Conservation (phyloP, 2,113 vertebrate genomes). For the Ceyx margarethae region DNA sequence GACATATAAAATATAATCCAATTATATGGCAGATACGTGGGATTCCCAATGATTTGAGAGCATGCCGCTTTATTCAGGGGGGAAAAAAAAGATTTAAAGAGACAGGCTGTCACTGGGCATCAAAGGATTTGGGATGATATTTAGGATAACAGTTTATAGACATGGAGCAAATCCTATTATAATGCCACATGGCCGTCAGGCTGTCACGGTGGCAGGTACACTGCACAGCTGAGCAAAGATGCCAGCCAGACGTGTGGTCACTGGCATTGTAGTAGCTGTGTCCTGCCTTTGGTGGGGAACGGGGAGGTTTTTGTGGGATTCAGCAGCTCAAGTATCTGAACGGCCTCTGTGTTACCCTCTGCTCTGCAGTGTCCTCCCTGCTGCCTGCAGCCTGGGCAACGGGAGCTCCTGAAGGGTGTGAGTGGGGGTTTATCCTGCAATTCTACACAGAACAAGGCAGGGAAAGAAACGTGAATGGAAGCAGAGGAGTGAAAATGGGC, state of each 20-base stretch:
- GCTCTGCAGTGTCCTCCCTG: neutral
- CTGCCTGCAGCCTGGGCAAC: fast-evolving
- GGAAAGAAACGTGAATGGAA: fast-evolving
- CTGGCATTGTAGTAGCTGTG: fast-evolving
- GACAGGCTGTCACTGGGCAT: constrained; percentile 61
- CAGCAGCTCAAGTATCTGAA: neutral
- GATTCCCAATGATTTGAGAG: constrained; percentile 29
- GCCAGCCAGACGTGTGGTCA: neutral
- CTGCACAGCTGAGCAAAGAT: neutral
- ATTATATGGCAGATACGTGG: constrained; percentile 38
- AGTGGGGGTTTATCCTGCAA: neutral
- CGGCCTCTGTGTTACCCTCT: neutral
- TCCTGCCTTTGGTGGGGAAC: neutral
- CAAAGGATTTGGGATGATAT: constrained; percentile 67
- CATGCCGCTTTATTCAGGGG: neutral
- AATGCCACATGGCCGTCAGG: constrained; percentile 53
- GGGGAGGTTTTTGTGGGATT: neutral
- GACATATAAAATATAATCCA: constrained; percentile 65
- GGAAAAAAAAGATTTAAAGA: constrained; percentile 38
- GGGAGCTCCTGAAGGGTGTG: neutral
- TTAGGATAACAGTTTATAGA: constrained; percentile 68
- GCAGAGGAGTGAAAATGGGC: neutral
- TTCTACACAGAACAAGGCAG: neutral
- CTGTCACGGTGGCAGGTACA: constrained; percentile 45
- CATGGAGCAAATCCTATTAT: constrained; percentile 68